Conservation (phyloP, 1,140 invertebrate species). For the Linepithema humile region DNA sequence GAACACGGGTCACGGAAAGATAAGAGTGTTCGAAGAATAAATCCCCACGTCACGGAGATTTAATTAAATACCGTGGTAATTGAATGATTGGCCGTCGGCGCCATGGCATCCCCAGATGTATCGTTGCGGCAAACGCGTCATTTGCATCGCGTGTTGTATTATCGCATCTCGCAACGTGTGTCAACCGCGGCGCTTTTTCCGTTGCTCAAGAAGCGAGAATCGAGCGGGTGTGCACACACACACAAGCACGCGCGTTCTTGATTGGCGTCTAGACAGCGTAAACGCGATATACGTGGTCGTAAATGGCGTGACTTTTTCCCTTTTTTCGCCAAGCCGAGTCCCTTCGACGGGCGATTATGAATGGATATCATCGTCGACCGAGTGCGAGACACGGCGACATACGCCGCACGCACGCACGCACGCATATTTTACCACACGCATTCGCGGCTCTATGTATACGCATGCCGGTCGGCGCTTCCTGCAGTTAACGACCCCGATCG, state of each 20-base stretch:
- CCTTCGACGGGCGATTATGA: conserved; percentile 41
- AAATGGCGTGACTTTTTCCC: conserved; percentile 32
- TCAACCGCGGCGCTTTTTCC: conserved; percentile 15
- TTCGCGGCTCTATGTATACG: conserved; percentile 41
- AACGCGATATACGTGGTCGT: conserved; percentile 28
- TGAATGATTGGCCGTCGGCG: conserved; percentile 5
- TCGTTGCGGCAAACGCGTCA: neutral
- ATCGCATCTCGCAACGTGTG: conserved; percentile 23
- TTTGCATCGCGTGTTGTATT: neutral
- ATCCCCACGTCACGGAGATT: conserved; percentile 5
- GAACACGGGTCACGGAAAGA: neutral
- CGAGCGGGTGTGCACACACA: conserved; percentile 3
- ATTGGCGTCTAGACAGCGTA: conserved; percentile 66
- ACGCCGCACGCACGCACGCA: neutral
- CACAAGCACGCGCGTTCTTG: conserved; percentile 58
- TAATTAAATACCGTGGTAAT: conserved; percentile 48
- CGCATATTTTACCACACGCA: conserved; percentile 43
- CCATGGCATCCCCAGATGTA: neutral
- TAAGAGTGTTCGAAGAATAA: conserved; percentile 15
- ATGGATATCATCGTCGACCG: conserved; percentile 21
- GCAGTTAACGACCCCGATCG: conserved; percentile 82
- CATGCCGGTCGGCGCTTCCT: conserved; percentile 77
- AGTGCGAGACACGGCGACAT: neutral
- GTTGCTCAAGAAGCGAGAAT: conserved; percentile 9
- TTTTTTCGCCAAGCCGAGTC: conserved; percentile 37